phyloP scores from a whole-genome alignment of 1,140 invertebrate genomes.

The Lineus longissimus region DNA sequence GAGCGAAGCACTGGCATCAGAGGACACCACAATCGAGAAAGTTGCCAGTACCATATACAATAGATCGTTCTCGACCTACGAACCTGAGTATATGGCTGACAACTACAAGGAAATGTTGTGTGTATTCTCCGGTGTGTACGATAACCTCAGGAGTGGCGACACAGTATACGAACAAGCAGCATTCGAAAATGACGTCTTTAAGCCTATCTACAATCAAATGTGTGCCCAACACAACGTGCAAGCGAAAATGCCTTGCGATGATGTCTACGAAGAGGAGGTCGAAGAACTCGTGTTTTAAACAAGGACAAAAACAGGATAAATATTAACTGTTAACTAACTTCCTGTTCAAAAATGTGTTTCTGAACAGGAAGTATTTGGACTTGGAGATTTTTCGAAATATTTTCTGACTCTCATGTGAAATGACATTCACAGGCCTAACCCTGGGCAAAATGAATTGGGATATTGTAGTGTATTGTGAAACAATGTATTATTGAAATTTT shows the following conservation, averaged over 20 bases:
- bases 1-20: neutral
- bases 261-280: neutral
- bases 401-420: neutral
- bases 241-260: neutral
- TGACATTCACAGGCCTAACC: conserved; percentile 2
- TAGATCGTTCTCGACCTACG: conserved; percentile 4
- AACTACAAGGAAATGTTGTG: conserved; percentile 6
- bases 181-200: conserved; percentile 1
- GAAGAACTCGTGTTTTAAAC: neutral
- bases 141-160: conserved; percentile 3
- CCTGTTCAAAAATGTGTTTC: neutral
- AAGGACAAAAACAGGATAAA: no score
- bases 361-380: no score
- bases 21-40: neutral
- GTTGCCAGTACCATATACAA: neutral
- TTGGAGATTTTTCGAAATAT: neutral
- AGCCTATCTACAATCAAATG: neutral
- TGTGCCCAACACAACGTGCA: conserved; percentile 4
- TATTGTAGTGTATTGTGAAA: neutral
- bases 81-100: neutral
- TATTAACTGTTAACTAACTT: neutral
- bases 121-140: neutral
- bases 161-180: conserved; percentile 1
- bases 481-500: neutral
- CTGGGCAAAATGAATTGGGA: neutral